A percentile compares a stretch with the other conserved stretches of the same genome.
phyloP scores from a whole-genome alignment of 2,797 vertebrate species.

The Tapirus indicus region DNA sequence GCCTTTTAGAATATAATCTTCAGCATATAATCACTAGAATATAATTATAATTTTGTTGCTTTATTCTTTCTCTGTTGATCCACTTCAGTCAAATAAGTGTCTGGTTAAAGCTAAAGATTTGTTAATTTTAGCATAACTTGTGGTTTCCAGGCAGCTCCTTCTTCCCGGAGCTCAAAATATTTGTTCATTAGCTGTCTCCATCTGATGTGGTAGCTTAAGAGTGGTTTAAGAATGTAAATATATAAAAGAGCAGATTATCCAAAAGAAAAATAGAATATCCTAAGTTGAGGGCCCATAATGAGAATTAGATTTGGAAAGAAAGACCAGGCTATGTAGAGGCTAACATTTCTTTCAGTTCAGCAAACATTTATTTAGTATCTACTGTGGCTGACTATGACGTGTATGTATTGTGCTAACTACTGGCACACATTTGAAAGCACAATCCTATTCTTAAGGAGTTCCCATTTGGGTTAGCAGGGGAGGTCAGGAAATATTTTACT shows the following conservation, averaged over 20 bases:
- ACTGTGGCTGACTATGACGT: neutral
- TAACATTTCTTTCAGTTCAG: slow-evolving; percentile 33
- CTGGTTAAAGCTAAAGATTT: slow-evolving; percentile 40
- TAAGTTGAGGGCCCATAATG: neutral
- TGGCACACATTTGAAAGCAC: neutral
- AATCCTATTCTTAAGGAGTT: neutral
- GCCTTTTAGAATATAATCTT: neutral
- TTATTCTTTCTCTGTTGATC: neutral
- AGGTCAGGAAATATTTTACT: neutral
- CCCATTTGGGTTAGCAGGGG: neutral
- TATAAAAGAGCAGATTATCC: neutral
- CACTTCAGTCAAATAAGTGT: neutral
- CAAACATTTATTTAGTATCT: neutral
- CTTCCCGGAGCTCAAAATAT: neutral
- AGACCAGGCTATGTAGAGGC: neutral
- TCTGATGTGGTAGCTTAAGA: slow-evolving; percentile 15
- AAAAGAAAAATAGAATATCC: slow-evolving; percentile 45
- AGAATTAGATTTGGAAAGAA: slow-evolving; percentile 47
- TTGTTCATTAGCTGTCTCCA: neutral
- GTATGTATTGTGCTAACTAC: neutral
- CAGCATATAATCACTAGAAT: neutral
- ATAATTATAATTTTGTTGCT: neutral
- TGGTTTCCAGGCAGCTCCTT: neutral
- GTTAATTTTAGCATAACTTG: neutral
- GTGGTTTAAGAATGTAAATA: neutral